phyloP scores from a whole-genome alignment of 2,888 invertebrate species.

The Aquatica leii region DNA sequence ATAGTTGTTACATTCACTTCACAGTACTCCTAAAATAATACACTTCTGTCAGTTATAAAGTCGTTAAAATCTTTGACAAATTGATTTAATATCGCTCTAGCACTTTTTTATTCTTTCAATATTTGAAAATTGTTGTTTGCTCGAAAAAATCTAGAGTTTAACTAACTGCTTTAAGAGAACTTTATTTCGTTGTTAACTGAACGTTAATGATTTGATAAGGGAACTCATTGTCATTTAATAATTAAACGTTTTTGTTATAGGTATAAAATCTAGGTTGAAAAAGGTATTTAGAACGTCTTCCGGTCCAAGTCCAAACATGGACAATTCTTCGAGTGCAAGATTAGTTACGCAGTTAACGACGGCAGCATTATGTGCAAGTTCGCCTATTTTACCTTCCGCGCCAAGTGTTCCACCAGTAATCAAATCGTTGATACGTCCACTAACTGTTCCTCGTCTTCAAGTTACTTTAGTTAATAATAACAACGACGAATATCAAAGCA shows the following conservation, averaged over 20 bases:
- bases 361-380: slow-evolving; percentile 68
- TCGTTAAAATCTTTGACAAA: no score
- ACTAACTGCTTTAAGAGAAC: no score
- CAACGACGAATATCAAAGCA: slow-evolving; percentile 46
- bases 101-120: no score
- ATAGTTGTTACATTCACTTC: no score
- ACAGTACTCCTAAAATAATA: no score
- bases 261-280: slow-evolving; percentile 65
- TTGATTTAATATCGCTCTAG: no score
- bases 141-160: no score
- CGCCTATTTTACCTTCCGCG: slow-evolving; percentile 66
- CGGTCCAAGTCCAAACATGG: slow-evolving; percentile 56
- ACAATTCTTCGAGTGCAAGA: slow-evolving; percentile 60
- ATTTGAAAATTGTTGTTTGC: no score
- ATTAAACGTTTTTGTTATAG: slow-evolving; percentile 48
- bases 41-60: no score
- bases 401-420: slow-evolving; percentile 64
- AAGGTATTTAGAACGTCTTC: slow-evolving; percentile 67
- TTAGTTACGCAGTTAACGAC: slow-evolving; percentile 67
- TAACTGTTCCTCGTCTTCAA: slow-evolving; percentile 66
- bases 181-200: no score
- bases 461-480: slow-evolving; percentile 59
- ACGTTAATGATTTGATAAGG: no score
- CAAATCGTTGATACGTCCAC: slow-evolving; percentile 66
- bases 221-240: no score